Evolutionary conservation across 2,113 vertebrate genomes (phyloP).

Genomic region (Gallinago jamesoni): DNA sequence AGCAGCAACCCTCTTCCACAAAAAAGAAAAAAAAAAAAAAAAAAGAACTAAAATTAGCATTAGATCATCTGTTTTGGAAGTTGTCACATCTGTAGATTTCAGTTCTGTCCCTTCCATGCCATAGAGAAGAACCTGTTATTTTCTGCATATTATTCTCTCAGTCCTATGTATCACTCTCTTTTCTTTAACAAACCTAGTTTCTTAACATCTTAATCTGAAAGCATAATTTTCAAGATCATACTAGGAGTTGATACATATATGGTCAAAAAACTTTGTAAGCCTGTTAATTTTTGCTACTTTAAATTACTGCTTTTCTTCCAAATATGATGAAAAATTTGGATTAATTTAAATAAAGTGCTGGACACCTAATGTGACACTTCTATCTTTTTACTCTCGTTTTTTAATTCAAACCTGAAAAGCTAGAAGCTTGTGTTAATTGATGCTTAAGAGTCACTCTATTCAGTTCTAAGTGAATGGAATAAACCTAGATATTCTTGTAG

Average conservation of each 20-base stretch:
- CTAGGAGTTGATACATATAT: not conserved
- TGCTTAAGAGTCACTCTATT: not conserved
- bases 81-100: not conserved
- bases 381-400: not conserved
- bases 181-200: not conserved
- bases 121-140: not conserved
- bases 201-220: not conserved
- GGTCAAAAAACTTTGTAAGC: not conserved
- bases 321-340: not conserved
- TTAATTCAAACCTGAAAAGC: not conserved
- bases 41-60: not conserved
- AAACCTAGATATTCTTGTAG: not conserved
- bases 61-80: not conserved
- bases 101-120: not conserved
- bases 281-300: not conserved
- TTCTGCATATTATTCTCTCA: not conserved
- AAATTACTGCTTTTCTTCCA: not conserved
- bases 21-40: not conserved
- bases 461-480: not conserved
- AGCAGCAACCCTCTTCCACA: not conserved
- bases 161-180: not conserved
- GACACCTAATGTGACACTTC: not conserved
- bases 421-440: not conserved
- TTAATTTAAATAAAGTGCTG: not conserved
- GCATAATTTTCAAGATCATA: not conserved